phyloP scores from a whole-genome alignment of 1,140 invertebrate genomes.

The Lasioglossum baleicum region DNA sequence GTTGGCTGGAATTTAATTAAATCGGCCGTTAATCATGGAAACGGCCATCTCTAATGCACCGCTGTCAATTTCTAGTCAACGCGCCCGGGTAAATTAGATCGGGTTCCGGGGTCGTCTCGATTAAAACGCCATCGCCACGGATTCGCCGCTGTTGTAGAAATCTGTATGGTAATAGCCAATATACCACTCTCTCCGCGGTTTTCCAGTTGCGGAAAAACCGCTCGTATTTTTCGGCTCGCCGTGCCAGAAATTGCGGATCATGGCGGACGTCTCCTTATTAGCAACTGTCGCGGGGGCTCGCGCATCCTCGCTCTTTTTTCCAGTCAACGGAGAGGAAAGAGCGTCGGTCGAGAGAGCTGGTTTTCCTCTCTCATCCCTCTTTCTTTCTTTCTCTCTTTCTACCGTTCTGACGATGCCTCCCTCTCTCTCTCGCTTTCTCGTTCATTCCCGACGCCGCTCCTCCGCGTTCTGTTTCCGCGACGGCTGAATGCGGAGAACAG shows the following conservation, averaged over 20 bases:
- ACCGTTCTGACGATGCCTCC: too few relatives aligned
- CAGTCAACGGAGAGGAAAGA: slow-evolving; percentile 58
- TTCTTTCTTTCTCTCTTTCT: background rate
- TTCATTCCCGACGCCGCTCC: slow-evolving; percentile 12
- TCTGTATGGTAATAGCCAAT: slow-evolving; percentile 21
- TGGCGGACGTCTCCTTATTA: slow-evolving; percentile 59
- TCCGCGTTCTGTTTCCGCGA: slow-evolving; percentile 19
- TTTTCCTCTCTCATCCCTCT: background rate
- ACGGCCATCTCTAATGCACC: slow-evolving; percentile 5
- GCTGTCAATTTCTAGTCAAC: slow-evolving; percentile 23
- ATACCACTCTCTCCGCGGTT: too few relatives aligned
- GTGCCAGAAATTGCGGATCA: slow-evolving; percentile 42
- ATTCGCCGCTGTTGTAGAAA: background rate
- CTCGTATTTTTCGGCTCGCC: slow-evolving; percentile 36
- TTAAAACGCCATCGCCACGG: slow-evolving; percentile 16
- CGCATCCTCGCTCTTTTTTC: slow-evolving; percentile 55
- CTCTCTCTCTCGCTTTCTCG: background rate
- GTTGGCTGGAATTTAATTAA: slow-evolving; percentile 25
- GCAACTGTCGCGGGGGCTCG: slow-evolving; percentile 53
- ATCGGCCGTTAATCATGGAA: slow-evolving; percentile 32
- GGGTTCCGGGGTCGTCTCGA: background rate
- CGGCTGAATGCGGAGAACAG: slow-evolving; percentile 45
- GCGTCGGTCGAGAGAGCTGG: slow-evolving; percentile 36
- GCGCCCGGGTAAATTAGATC: slow-evolving; percentile 1
- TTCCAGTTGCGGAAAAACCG: background rate